Base-by-base conservation (phyloP, 2,797 vertebrate species). In the Alosa sapidissima region DNA sequence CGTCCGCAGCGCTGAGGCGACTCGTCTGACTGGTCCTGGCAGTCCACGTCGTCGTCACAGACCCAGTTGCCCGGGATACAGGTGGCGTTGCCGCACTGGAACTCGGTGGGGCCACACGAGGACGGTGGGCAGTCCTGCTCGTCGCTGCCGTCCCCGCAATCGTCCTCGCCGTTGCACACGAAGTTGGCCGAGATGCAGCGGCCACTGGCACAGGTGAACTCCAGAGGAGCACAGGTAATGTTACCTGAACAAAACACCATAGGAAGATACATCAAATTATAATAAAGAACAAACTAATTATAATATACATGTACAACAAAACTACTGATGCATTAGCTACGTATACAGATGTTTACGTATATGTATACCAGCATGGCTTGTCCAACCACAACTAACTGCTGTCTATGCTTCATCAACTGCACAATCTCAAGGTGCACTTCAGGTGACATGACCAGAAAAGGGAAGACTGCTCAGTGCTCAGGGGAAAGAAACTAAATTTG, bases 31-130 rank as follows among this genome's bases (percentile, higher is more conserved):
- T 96, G 96, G 92, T 99, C 98, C 1, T 97, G 94, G 89, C 98
- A 99, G 94, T 99, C 98, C 0, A 97, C 95, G 2, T 99, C 98
- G 0, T 97, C 94, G 0, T 99, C 98, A 3, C 98, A 99, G n/a
- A 99, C 96, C 98, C 98, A 99, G 93, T 91, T 97, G 83, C 93
- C 86, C 0, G 98, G 97, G 88, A 99, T 99, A 85, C 98, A 99
- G 1, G 96, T 94, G 0, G 96, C 94, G 86, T 95, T 98, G 82
- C 96, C 97, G 82, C 98, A 99, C 89, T 96, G 97, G 94, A 99
- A 98, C 91, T 99, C 96, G 0, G 94, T 96, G 83, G 95, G 93
- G 0, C 96, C 93, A 0, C 98, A 99, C 58, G 98, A 98, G 0
- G 97, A 96, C 0, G 96, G 97, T 0, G 92, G 88, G 1, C 98